Evolutionary conservation across 2,888 invertebrate species (phyloP), one percentile per base, ranked within the genome.

Genomic region (Conistra vaccinii): DNA sequence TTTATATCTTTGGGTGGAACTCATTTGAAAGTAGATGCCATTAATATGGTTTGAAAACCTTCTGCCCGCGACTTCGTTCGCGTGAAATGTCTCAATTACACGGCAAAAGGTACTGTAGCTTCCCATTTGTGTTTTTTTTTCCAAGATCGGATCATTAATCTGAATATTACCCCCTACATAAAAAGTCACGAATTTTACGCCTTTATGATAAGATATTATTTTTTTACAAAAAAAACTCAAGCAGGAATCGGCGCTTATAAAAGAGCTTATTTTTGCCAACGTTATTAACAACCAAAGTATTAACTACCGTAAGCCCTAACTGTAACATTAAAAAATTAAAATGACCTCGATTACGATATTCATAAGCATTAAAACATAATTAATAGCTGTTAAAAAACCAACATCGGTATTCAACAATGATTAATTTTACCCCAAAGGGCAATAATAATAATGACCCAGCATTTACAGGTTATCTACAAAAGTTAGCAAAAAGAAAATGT

Each of bases 401-500:
- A 70, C 10, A 5, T n/a, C n/a, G n/a, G n/a, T 26, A 26, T 10
- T 32, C 20, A 63, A 45, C 20, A 23, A 26, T 45, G 26, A 69
- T 68, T 69, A 63, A 32, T 32, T 65, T 65, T n/a, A 51, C 26
- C 17, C 60, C 20, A 53, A 20, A 48, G 2, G 39, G 48, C 9
- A 58, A 39, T 61, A 55, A 45, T 42, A 55, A 39, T 39, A 39
- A 23, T 35, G 51, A 14, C 68, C 26, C 9, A 35, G 68, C 63
- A 55, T 69, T 48, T 10, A 55, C 62, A 32, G 55, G 68, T 76
- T 57, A 69, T 39, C 48, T 2, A 4, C 7, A 62, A 57, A 45
- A 45, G 29, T 68, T 29, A 2, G n/a, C 32, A 62, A 51, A 78
- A 62, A n/a, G 55, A 71, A 67, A 66, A 48, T 55, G 45, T 53